Conservation (phyloP, 1,140 invertebrate genomes). For the Polyergus mexicanus region DNA sequence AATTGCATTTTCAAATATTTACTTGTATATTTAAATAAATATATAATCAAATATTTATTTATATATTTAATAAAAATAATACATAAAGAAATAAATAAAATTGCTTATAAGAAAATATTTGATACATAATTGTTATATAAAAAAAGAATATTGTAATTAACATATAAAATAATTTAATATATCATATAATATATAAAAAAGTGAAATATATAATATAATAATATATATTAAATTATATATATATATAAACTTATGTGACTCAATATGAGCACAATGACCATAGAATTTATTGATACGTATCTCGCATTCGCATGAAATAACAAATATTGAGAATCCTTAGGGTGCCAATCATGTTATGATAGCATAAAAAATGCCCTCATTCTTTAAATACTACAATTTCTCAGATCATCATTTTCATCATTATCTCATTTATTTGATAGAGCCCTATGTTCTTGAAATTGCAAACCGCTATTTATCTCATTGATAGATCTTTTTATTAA, state of each 20-base stretch:
- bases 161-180: too few species aligned
- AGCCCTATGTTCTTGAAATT: conserved; percentile 10
- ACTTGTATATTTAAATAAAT: too few species aligned
- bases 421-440: conserved; percentile 19
- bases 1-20: too few species aligned
- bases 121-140: neutral
- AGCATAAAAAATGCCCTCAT: conserved; percentile 4
- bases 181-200: too few species aligned
- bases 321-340: conserved; percentile 34
- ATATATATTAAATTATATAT: too few species aligned
- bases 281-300: conserved; percentile 12
- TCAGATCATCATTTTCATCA: neutral
- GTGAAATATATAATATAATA: too few species aligned
- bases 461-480: neutral
- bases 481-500: neutral
- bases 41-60: too few species aligned
- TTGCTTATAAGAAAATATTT: neutral
- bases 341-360: conserved; percentile 62
- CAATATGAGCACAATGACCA: neutral
- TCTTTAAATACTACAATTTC: neutral
- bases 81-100: too few species aligned
- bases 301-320: neutral
- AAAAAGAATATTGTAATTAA: neutral
- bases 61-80: too few species aligned
- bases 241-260: neutral